These are phyloP conservation scores for Tupiocoris notatus DNA, from an alignment of 2,888 invertebrate species.

Conservation along the genomic window DNA sequence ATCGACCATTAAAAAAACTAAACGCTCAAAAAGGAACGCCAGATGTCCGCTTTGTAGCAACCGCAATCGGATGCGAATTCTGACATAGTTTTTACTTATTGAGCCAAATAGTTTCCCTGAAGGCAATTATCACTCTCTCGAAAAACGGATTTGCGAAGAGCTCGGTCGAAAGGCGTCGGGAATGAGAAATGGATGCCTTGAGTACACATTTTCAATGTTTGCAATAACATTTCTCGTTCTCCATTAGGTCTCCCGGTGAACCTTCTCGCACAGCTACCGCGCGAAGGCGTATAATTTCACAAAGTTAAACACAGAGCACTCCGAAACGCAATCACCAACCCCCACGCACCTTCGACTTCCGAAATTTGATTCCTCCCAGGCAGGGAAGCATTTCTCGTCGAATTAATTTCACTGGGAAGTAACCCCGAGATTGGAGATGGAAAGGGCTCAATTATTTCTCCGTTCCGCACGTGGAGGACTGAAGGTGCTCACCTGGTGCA, in stretches of 20 bases:
- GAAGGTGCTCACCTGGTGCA: constrained; percentile 11
- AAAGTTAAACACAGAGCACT: constrained; percentile 23
- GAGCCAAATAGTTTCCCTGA: no score
- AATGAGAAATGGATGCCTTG: neutral
- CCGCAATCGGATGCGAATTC: no score
- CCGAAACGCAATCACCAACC: neutral
- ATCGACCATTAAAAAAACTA: no score
- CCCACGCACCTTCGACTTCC: neutral
- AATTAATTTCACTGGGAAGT: constrained; percentile 8
- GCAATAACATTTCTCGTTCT: neutral
- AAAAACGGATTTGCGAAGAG: no score
- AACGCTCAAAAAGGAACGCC: no score
- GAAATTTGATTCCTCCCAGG: constrained; percentile 31
- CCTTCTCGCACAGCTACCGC: neutral
- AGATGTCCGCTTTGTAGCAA: no score
- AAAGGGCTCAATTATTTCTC: neutral
- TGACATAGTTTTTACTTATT: no score
- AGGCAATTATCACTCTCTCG: no score
- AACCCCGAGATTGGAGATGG: neutral
- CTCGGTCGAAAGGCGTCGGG: no score
- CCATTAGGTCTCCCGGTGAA: constrained; percentile 16
- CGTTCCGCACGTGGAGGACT: neutral
- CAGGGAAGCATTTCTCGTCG: constrained; percentile 14
- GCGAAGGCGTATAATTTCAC: constrained; percentile 19
- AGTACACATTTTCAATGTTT: neutral